Conservation (phyloP, 2,113 vertebrate genomes). For the Struthio camelus region DNA sequence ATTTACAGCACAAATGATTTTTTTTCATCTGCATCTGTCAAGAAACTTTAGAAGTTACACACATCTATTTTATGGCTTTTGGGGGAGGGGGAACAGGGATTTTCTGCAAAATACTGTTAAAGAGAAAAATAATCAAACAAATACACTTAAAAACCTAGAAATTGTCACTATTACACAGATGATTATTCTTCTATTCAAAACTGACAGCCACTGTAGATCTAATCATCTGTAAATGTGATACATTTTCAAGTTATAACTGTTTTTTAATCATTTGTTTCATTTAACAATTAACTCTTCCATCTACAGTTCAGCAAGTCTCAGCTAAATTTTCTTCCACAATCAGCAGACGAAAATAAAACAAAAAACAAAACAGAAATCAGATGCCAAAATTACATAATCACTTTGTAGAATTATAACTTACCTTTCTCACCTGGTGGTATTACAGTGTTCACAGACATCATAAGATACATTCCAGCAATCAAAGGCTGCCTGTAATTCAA, state of each 20-base stretch:
- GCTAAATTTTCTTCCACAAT: background rate
- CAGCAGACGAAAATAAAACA: background rate
- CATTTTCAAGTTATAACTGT: background rate
- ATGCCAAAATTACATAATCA: background rate
- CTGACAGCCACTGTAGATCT: background rate
- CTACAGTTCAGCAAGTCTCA: background rate
- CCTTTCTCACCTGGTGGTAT: conserved; percentile 91
- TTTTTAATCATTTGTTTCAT: background rate
- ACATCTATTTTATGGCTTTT: background rate
- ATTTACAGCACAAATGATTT: background rate
- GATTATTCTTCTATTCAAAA: background rate
- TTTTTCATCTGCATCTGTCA: no score
- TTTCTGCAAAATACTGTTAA: background rate
- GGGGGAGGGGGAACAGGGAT: fast-evolving
- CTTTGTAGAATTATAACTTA: conserved; percentile 50
- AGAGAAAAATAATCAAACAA: background rate
- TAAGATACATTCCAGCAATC: conserved; percentile 96
- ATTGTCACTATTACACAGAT: background rate
- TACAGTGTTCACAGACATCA: conserved; percentile 91
- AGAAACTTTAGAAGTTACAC: background rate
- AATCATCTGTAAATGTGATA: background rate
- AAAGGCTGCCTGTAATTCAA: conserved; percentile 87
- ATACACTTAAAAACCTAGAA: background rate
- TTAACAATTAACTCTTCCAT: background rate
- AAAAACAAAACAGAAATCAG: background rate